Percentiles rank a stretch among this genome's conserved stretches.
These are phyloP conservation scores for Psephotus haematonotus DNA, from an alignment of 2,113 vertebrate genomes.

Conservation along the genomic window DNA sequence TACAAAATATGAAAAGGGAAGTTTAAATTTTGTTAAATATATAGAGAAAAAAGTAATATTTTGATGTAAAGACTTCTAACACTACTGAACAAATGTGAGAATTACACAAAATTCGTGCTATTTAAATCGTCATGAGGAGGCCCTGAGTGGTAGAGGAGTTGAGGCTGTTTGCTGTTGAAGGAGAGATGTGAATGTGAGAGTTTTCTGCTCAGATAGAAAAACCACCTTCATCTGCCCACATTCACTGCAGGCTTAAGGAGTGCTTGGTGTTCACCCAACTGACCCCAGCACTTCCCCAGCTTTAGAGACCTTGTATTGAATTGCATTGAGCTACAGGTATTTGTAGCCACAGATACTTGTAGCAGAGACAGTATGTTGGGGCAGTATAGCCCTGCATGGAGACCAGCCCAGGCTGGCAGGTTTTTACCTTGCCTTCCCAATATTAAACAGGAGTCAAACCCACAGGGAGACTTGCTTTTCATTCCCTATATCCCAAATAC, in stretches of 20 bases:
- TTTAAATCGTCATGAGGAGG: neutral
- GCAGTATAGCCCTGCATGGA: neutral
- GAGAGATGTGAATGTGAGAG: neutral
- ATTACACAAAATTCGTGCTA: neutral
- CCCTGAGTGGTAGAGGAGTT: too few relatives aligned
- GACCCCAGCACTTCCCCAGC: neutral
- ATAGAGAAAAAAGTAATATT: neutral
- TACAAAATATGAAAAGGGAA: neutral
- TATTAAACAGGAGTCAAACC: neutral
- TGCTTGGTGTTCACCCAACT: fast-evolving
- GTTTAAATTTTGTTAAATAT: neutral
- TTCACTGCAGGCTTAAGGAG: neutral
- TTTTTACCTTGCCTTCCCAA: neutral
- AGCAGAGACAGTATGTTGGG: neutral
- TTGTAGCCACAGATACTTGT: fast-evolving
- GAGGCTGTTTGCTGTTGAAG: neutral
- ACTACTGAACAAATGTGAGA: neutral
- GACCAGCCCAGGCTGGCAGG: neutral
- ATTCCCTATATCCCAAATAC: neutral
- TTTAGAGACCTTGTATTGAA: neutral
- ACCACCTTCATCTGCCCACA: fast-evolving
- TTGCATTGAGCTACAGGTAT: fast-evolving
- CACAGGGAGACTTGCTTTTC: neutral
- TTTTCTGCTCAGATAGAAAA: neutral
- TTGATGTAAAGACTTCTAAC: neutral